Base-by-base conservation (phyloP, 35 echinoderm and acorn worm species). In the Ophiothrix spiculata region DNA sequence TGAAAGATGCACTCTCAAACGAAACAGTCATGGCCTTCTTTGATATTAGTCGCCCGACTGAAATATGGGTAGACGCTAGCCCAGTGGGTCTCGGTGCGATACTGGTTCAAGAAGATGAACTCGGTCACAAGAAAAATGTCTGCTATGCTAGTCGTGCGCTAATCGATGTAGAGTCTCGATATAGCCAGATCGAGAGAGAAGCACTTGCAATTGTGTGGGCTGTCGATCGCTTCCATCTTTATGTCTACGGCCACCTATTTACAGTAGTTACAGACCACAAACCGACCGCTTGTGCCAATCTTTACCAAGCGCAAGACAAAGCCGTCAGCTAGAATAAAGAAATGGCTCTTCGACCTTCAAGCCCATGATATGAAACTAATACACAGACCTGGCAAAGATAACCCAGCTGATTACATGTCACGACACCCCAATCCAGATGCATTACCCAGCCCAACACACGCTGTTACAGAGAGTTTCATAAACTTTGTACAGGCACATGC, bases 401-500 rank as follows among this genome's bases (percentile, higher is more conserved):
- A 86, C 38, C 77, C 80, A 32, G 78, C 88, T 74, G 88, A 90
- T 39, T 90, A 86, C 74, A 85, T 85, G 64, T 90, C 88, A 15
- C 33, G 88, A 77, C 88, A 90, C 73, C 81, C 88, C 4, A n/a
- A n/a, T n/a, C n/a, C n/a, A n/a, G n/a, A n/a, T n/a, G n/a, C n/a
- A n/a, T n/a, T n/a, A n/a, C n/a, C n/a, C n/a, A n/a, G n/a, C n/a
- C n/a, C n/a, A n/a, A n/a, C n/a, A n/a, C n/a, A n/a, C n/a, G n/a
- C n/a, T n/a, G n/a, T n/a, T n/a, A n/a, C n/a, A n/a, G n/a, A n/a
- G n/a, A n/a, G n/a, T n/a, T n/a, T n/a, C n/a, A n/a, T n/a, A n/a
- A n/a, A n/a, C n/a, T n/a, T n/a, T n/a, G n/a, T n/a, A n/a, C n/a
- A n/a, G n/a, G n/a, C n/a, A n/a, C n/a, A n/a, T n/a, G n/a, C n/a